Evolutionary conservation across 2,888 invertebrate genomes (phyloP).

Genomic region (Parthenolecanium corni): DNA sequence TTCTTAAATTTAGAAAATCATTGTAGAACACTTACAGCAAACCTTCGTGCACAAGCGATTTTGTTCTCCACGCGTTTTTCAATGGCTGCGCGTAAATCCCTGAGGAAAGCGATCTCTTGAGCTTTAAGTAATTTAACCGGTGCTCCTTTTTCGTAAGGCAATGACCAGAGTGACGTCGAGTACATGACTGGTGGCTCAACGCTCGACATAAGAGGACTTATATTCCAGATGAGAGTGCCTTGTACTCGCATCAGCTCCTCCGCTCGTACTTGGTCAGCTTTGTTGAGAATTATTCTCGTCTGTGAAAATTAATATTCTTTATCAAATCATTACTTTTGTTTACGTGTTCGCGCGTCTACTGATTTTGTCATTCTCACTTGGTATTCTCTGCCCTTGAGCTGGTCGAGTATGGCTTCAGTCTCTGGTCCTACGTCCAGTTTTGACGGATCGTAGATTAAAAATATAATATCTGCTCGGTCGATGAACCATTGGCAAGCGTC

Average conservation of each 20-base stretch:
- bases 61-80: conserved; percentile 87
- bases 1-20: no score
- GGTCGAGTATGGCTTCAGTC: conserved; percentile 86
- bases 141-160: conserved; percentile 69
- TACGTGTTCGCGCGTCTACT: background rate
- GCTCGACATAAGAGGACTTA: conserved; percentile 90
- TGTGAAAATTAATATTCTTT: conserved; percentile 37
- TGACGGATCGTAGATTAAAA: conserved; percentile 87
- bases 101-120: conserved; percentile 77
- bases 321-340: background rate
- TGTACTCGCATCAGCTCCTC: conserved; percentile 88
- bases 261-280: conserved; percentile 83
- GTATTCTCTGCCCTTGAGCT: conserved; percentile 84
- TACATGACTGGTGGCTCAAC: conserved; percentile 89
- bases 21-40: conserved; percentile 86
- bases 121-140: conserved; percentile 70
- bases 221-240: conserved; percentile 89
- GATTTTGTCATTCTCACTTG: conserved; percentile 55
- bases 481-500: conserved; percentile 97
- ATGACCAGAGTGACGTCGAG: conserved; percentile 76
- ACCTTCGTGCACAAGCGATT: conserved; percentile 85
- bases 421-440: conserved; percentile 91
- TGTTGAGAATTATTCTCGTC: conserved; percentile 87
- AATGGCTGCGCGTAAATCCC: conserved; percentile 72
- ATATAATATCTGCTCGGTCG: conserved; percentile 88